Base-by-base conservation (phyloP, 2,113 vertebrate genomes). In the Xenotilapia caudafasciata region DNA sequence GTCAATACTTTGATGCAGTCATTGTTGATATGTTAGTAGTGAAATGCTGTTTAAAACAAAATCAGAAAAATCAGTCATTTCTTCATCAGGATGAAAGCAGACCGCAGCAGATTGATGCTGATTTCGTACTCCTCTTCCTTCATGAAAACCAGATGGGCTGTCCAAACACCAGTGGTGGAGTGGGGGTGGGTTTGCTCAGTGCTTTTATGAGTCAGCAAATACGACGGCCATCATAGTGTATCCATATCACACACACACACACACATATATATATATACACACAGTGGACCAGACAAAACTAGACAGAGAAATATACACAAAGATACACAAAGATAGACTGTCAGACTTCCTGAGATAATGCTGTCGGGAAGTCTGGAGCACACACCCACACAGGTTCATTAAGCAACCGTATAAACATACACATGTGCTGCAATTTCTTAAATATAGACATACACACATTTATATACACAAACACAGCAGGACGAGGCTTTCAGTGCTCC, bases 91-190 rank as follows among this genome's bases (percentile, higher is more conserved):
- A 96, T 95, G 89, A 96, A 95, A 96, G 91, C n/a, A 15, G 51
- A 65, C 75, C 89, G 23, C 91, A 88, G 91, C 56, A 33, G 87
- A 56, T 83, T 89, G 84, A 90, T 88, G 84, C 87, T 89, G 70
- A 84, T 58, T 60, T 90, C 26, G 83, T 85, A 92, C 88, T 49
- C 21, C 40, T 51, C 40, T 15, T n/a, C 8, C 58, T 89, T 94
- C 87, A 96, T 95, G 79, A 89, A 92, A 96, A 93, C 92, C 95
- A 94, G 89, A 96, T 95, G 96, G 83, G 92, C 70, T 62, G 87
- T 92, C 85, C 86, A 83, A 83, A 89, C 86, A 82, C 38, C 79
- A 68, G 26, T 14, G 55, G 19, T 53, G 56, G 86, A 68, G 10
- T 56, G n/a, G 45, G 55, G 45, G 35, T 51, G 26, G 42, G 58